Conservation (phyloP, 2,797 vertebrate genomes). For the Dendrocincla fuliginosa region DNA sequence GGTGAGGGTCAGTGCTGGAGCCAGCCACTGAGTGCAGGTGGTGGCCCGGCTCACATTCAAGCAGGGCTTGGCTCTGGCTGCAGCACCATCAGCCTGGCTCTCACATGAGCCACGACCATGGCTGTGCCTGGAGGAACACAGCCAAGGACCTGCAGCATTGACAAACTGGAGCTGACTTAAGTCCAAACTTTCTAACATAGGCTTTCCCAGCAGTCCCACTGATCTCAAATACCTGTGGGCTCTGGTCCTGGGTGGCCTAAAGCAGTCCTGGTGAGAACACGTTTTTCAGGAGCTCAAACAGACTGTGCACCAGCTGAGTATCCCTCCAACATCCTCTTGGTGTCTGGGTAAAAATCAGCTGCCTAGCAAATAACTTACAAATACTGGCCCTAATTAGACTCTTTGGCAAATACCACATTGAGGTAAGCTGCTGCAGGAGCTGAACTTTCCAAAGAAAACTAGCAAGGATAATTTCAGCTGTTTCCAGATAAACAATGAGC, state of each 20-base stretch:
- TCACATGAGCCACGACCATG: fast-evolving
- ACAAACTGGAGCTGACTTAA: neutral
- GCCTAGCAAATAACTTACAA: neutral
- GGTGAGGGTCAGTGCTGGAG: neutral
- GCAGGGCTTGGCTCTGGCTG: neutral
- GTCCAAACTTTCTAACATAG: neutral
- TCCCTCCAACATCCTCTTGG: neutral
- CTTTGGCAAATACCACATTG: neutral
- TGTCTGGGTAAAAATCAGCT: neutral
- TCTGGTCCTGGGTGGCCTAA: neutral
- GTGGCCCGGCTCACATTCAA: neutral
- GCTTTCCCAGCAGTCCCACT: neutral
- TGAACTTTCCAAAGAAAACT: neutral
- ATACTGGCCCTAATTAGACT: neutral
- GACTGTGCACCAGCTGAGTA: neutral
- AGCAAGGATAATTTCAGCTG: neutral
- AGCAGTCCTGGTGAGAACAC: neutral
- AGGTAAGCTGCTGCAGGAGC: neutral
- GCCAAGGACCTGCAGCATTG: neutral
- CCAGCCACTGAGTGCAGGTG: neutral
- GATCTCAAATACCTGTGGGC: neutral
- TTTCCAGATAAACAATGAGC: neutral
- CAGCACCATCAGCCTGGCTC: neutral
- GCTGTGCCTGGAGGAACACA: neutral
- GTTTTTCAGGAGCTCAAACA: neutral